Base-by-base conservation (phyloP, 2,113 vertebrate genomes). In the Irena cyanogastra region DNA sequence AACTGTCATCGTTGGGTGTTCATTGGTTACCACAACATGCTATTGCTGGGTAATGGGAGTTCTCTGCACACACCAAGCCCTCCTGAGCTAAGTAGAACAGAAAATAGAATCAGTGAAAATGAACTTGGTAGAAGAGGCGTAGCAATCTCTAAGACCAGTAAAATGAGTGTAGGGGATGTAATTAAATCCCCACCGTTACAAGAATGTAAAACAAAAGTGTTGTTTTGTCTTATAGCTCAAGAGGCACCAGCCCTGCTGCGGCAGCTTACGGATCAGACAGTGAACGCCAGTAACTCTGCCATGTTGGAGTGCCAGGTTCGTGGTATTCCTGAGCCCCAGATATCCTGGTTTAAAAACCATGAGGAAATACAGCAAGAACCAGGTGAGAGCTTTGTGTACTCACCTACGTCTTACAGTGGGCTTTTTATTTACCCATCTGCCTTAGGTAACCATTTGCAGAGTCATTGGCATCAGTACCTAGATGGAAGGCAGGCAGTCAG, bases 311-410 rank as follows among this genome's bases (percentile, higher is more conserved):
- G 99, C 92, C 97, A 94, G 13, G 98, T 97, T 87, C 91, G 52
- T 21, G 99, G 99, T 9, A 91, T 99, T 72, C 99, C 99, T 1
- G 95, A 97, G n/a, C 99, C 99, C 18, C 97, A 97, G 50, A 96
- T 99, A 97, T 98, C 98, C 64, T 99, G 99, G 99, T 99, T 99
- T 98, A 99, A 99, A 98, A 98, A 99, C 84, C 97, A 98, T 63
- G 97, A 92, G 72, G 96, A 97, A 91, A 98, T 99, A 91, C 97
- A 98, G 8, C 98, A 98, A 93, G 98, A 98, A 95, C 98, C 99
- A 90, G 99, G 99, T 99, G 97, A 98, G 98, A 97, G 75, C 44
- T 87, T 71, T 54, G 33, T 72, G 56, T 90, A 93, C 81, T 83
- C 59, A 8, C 71, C 75, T 70, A 76, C 54, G 16, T 71, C 81